Conservation (phyloP, 1,140 invertebrate genomes). For the Drosophila subobscura region DNA sequence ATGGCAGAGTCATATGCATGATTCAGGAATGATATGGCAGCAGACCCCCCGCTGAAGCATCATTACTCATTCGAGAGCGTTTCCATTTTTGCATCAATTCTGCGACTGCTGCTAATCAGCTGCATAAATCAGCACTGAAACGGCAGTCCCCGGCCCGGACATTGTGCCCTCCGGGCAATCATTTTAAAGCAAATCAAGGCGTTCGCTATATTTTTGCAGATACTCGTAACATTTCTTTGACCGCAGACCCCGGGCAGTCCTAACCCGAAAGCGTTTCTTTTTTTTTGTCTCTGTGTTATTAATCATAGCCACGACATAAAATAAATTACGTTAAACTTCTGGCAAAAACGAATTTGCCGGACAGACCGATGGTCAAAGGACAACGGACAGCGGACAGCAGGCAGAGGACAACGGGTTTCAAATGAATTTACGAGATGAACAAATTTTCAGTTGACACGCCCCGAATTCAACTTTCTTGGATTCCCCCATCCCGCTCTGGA, state of each 20-base stretch:
- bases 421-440: slow-evolving; percentile 81
- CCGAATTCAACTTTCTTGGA: slow-evolving; percentile 65
- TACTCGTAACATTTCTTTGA: slow-evolving; percentile 46
- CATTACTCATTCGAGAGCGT: slow-evolving; percentile 74
- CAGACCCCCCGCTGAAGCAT: slow-evolving; percentile 14
- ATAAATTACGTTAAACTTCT: slow-evolving; percentile 80
- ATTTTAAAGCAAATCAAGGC: slow-evolving; percentile 58
- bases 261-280: slow-evolving; percentile 57
- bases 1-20: slow-evolving; percentile 24
- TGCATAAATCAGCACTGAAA: slow-evolving; percentile 77
- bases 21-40: slow-evolving; percentile 6
- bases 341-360: slow-evolving; percentile 59
- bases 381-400: slow-evolving; percentile 9
- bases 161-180: slow-evolving; percentile 28
- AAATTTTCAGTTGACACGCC: slow-evolving; percentile 76
- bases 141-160: neutral
- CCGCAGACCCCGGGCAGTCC: slow-evolving; percentile 27
- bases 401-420: slow-evolving; percentile 50
- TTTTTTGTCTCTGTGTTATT: slow-evolving; percentile 61
- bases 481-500: slow-evolving; percentile 26
- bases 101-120: slow-evolving; percentile 67
- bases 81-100: slow-evolving; percentile 67
- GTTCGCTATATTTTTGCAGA: slow-evolving; percentile 16
- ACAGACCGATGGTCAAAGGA: slow-evolving; percentile 34
- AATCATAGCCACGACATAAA: slow-evolving; percentile 78